Evolutionary conservation across 2,797 vertebrate genomes (phyloP).

Genomic region (Mormyrus hasselquistii): DNA sequence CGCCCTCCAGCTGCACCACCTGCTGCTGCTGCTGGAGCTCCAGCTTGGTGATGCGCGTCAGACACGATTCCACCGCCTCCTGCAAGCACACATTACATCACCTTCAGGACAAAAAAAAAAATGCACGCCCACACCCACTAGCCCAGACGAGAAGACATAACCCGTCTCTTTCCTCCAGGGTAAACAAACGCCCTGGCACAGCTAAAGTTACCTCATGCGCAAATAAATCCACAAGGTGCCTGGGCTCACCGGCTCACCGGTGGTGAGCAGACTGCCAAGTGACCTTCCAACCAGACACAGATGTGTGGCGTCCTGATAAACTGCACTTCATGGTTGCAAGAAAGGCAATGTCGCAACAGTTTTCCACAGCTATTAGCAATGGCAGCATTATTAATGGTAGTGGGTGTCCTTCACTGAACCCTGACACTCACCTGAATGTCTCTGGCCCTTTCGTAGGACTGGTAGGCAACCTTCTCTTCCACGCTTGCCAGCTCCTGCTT

Average conservation of each 20-base stretch:
- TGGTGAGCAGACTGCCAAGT: neutral
- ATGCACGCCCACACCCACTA: neutral
- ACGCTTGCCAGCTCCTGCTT: constrained; percentile 98
- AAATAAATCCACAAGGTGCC: neutral
- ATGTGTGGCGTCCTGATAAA: neutral
- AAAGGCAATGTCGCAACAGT: neutral
- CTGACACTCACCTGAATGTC: constrained; percentile 80
- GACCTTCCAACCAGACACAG: neutral
- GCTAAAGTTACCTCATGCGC: neutral
- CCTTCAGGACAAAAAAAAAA: neutral
- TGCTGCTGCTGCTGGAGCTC: constrained; percentile 98
- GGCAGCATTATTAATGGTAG: neutral
- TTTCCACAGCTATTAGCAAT: neutral
- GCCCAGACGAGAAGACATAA: neutral
- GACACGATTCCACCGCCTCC: constrained; percentile 94
- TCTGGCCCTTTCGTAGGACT: constrained; percentile 91
- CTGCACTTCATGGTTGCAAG: neutral
- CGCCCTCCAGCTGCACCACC: constrained; percentile 92
- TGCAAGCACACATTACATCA: constrained; percentile 35
- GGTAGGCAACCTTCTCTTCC: constrained; percentile 98
- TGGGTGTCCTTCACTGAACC: neutral
- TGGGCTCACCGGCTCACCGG: neutral
- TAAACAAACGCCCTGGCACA: neutral
- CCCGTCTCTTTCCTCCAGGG: neutral
- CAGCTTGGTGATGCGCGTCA: constrained; percentile 91